Conservation (phyloP, 1,140 invertebrate species). For the Drosophila ercepeae region DNA sequence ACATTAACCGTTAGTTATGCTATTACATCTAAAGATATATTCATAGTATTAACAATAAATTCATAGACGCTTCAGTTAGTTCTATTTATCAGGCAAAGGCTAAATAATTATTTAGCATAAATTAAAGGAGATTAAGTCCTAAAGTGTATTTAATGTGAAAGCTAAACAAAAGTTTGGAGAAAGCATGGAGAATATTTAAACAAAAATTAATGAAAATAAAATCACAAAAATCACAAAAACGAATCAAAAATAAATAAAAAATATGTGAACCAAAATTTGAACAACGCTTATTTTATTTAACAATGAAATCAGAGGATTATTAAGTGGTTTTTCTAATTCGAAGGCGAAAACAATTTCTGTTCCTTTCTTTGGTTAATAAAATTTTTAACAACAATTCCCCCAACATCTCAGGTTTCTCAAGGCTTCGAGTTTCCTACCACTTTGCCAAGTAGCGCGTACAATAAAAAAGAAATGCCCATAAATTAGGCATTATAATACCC, state of each 20-base stretch:
- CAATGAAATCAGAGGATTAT: background rate
- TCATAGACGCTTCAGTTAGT: constrained; percentile 80
- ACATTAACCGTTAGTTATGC: constrained; percentile 63
- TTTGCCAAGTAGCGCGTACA: background rate
- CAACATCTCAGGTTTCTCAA: constrained; percentile 10
- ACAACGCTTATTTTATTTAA: constrained; percentile 1
- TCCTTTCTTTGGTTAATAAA: background rate
- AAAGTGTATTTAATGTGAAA: constrained; percentile 66
- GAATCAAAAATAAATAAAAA: constrained; percentile 69
- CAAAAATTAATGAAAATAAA: constrained; percentile 47
- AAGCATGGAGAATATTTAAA: constrained; percentile 52
- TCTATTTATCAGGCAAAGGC: constrained; percentile 66
- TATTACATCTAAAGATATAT: constrained; percentile 64
- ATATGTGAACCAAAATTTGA: constrained; percentile 64
- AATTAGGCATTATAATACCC: constrained; percentile 21
- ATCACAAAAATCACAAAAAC: constrained; percentile 17
- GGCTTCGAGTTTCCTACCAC: constrained; percentile 16
- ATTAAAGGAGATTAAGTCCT: constrained; percentile 46
- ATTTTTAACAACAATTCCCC: constrained; percentile 5
- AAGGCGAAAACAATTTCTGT: background rate
- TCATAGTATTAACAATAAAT: constrained; percentile 76
- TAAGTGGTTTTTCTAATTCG: background rate
- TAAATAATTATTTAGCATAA: constrained; percentile 48
- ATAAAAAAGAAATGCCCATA: constrained; percentile 34
- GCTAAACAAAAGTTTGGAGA: constrained; percentile 38